Percentiles rank a stretch among this genome's conserved stretches.
Conservation (phyloP, 2,888 invertebrate genomes). For the Acrocyrtus sp. region DNA sequence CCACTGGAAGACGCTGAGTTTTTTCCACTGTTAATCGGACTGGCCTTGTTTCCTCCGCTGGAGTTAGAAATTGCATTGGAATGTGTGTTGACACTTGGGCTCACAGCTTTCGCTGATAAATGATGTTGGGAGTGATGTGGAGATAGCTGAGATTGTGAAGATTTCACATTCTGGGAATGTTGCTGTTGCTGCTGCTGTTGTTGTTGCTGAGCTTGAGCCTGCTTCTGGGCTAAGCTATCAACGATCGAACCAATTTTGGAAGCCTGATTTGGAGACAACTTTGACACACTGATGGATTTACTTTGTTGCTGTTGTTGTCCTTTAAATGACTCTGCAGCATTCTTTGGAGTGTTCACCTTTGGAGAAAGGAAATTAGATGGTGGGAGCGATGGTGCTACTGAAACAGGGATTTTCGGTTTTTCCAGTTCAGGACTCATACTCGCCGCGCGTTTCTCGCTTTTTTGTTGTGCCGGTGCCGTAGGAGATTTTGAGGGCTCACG, state of each 20-base stretch:
- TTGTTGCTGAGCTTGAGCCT: slow-evolving; percentile 52
- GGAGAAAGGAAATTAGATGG: slow-evolving; percentile 27
- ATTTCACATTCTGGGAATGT: slow-evolving; percentile 16
- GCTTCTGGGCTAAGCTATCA: slow-evolving; percentile 59
- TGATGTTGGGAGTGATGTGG: slow-evolving; percentile 17
- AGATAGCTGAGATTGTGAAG: slow-evolving; percentile 2
- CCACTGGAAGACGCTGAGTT: slow-evolving; percentile 16
- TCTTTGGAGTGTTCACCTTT: slow-evolving; percentile 23
- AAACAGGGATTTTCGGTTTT: neutral
- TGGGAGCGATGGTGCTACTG: neutral
- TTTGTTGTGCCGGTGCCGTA: slow-evolving; percentile 6
- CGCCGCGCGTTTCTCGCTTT: slow-evolving; percentile 11
- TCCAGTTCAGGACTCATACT: slow-evolving; percentile 9
- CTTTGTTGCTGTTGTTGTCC: too few relatives aligned
- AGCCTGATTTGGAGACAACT: slow-evolving; percentile 45
- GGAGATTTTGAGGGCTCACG: slow-evolving; percentile 44
- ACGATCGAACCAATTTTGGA: slow-evolving; percentile 60
- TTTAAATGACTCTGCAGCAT: slow-evolving; percentile 26
- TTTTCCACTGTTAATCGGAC: neutral
- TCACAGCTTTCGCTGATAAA: slow-evolving; percentile 6
- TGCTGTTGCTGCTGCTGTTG: slow-evolving; percentile 38
- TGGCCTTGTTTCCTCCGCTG: neutral
- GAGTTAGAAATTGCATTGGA: too few relatives aligned
- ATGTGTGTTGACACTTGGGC: slow-evolving; percentile 18
- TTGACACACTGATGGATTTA: slow-evolving; percentile 42